Evolutionary conservation across 2,113 vertebrate genomes (phyloP), one percentile per base, ranked within the genome.

Genomic region (Bucco capensis): DNA sequence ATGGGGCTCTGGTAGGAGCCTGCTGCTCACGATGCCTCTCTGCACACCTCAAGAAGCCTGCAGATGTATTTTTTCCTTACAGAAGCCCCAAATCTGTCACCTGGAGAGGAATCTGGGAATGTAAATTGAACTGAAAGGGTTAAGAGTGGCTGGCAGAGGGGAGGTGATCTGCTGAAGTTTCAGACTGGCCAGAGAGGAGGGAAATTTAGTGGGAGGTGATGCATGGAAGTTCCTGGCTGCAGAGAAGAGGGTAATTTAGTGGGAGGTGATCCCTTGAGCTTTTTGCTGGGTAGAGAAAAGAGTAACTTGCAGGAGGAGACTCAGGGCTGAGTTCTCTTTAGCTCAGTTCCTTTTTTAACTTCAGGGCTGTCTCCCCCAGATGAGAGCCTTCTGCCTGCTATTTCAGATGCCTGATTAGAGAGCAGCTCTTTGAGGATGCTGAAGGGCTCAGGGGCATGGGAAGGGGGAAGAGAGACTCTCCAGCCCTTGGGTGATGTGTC

Each of bases 201-300:
- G 42, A 71, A 47, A 78, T 91, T 86, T 35, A n/a, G 66, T 51
- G 77, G 85, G 81, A 79, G 42, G 67, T 37, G 46, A 57, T 66
- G 57, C 8, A 1, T 42, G 6, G 8, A 47, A 50, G 47, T 31
- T 62, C 57, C 81, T 86, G 88, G 64, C 82, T 91, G 91, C 53
- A 83, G 37, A 72, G 81, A 91, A 83, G 25, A 35, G 53, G 49
- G 64, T 89, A 76, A 89, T 93, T 95, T 89, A 86, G 77, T 83
- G 73, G 82, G 64, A 89, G 62, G 31, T 72, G 77, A 71, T 72
- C 53, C 28, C 44, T 71, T 86, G 94, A 89, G 82, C 81, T 49
- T 91, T 91, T 58, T 73, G 31, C 21, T 89, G 85, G 38, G 38
- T n/a, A 25, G 53, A 61, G 61, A 86, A 78, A 25, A 66, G 62